These are phyloP conservation scores for Magallana ariakensis DNA, from an alignment of 1,140 invertebrate genomes.

Conservation along the genomic window DNA sequence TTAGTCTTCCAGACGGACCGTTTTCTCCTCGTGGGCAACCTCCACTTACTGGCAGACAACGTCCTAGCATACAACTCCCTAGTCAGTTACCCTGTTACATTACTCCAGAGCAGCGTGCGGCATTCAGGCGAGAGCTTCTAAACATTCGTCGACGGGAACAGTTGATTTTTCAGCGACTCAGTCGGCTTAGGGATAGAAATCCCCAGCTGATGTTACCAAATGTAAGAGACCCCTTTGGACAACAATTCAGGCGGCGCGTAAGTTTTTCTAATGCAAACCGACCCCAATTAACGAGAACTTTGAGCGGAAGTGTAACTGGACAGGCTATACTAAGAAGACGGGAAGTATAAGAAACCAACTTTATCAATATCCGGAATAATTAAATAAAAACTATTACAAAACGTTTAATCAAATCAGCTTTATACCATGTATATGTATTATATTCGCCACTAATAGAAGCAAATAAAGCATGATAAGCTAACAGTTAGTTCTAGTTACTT, in stretches of 20 bases:
- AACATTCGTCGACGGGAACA: not conserved
- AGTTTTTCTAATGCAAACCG: not conserved
- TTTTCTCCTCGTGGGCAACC: no score
- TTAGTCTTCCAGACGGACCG: not conserved
- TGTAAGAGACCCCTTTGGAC: not conserved
- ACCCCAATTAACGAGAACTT: not conserved
- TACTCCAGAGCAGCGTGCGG: not conserved
- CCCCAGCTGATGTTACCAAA: not conserved
- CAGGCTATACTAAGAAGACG: not conserved
- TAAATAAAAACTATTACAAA: no score
- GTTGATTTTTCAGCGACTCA: not conserved
- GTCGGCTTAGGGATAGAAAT: not conserved
- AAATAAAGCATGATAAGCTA: no score
- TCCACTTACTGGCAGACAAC: no score
- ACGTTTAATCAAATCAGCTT: no score
- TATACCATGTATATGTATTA: not conserved
- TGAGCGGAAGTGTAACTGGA: slow-evolving; percentile 4
- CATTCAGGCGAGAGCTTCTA: not conserved
- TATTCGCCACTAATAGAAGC: no score
- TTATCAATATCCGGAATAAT: not conserved
- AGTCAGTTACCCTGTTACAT: no score
- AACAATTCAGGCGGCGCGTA: not conserved
- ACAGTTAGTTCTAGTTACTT: no score
- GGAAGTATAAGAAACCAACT: not conserved
- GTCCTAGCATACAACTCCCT: no score